Percentiles rank a stretch among this genome's conserved stretches.
phyloP scores from a whole-genome alignment of 2,797 vertebrate genomes.

The Manis pentadactyla region DNA sequence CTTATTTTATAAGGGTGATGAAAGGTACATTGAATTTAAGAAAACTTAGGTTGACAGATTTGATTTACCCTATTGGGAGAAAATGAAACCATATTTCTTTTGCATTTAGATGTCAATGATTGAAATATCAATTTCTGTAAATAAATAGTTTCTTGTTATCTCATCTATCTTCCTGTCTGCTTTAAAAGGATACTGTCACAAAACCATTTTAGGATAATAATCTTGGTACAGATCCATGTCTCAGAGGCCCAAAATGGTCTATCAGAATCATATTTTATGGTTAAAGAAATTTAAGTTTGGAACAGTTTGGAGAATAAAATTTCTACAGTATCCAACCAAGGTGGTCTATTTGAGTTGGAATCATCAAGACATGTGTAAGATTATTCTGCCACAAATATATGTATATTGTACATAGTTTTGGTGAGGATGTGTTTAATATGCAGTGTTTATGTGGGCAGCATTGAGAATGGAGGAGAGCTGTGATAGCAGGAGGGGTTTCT shows the following conservation, averaged over 20 bases:
- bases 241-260: background rate
- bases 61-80: conserved; percentile 38
- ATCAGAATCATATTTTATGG: background rate
- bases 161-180: background rate
- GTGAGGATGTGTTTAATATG: background rate
- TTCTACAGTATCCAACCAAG: background rate
- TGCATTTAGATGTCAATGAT: conserved; percentile 69
- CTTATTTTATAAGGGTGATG: background rate
- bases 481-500: background rate
- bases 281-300: background rate
- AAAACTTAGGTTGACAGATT: conserved; percentile 40
- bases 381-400: background rate
- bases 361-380: background rate
- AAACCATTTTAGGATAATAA: conserved; percentile 12
- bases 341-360: background rate
- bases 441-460: background rate
- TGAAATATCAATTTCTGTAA: conserved; percentile 55
- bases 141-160: conserved; percentile 5
- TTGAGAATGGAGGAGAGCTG: background rate
- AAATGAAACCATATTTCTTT: conserved; percentile 62
- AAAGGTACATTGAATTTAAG: background rate
- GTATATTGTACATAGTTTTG: background rate
- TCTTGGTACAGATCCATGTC: background rate
- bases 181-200: conserved; percentile 2
- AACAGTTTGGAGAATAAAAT: conserved; percentile 26